phyloP scores from a whole-genome alignment of 2,113 vertebrate species.

The Felis chaus region DNA sequence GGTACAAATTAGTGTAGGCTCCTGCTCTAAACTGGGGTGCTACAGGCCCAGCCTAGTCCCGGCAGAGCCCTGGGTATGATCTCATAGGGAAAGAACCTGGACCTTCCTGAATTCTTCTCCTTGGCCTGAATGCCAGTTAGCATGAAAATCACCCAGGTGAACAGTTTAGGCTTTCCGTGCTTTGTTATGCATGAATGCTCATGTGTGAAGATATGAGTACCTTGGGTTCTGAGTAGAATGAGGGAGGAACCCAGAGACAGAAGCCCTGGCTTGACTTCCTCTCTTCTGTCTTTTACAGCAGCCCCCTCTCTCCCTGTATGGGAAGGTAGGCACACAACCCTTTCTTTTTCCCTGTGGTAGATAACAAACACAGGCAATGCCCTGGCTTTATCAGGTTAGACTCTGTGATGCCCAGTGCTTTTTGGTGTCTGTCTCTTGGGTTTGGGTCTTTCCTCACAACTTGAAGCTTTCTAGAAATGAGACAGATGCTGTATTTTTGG shows the following conservation, averaged over 20 bases:
- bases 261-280: neutral
- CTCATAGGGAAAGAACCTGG: neutral
- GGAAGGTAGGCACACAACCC: rapidly evolving
- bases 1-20: neutral
- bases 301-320: neutral
- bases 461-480: neutral
- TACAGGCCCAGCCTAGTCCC: neutral
- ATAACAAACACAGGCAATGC: neutral
- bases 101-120: neutral
- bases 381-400: neutral
- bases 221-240: neutral
- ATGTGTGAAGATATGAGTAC: neutral
- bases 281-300: neutral
- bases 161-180: neutral
- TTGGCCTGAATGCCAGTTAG: neutral
- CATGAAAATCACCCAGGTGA: neutral
- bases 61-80: neutral
- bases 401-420: neutral
- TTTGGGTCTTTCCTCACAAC: neutral
- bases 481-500: neutral
- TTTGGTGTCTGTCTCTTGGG: neutral
- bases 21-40: neutral
- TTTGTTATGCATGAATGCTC: neutral
- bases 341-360: neutral
- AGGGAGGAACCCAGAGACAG: neutral